phyloP scores from a whole-genome alignment of 2,797 vertebrate species.

The Graptemys geographica region DNA sequence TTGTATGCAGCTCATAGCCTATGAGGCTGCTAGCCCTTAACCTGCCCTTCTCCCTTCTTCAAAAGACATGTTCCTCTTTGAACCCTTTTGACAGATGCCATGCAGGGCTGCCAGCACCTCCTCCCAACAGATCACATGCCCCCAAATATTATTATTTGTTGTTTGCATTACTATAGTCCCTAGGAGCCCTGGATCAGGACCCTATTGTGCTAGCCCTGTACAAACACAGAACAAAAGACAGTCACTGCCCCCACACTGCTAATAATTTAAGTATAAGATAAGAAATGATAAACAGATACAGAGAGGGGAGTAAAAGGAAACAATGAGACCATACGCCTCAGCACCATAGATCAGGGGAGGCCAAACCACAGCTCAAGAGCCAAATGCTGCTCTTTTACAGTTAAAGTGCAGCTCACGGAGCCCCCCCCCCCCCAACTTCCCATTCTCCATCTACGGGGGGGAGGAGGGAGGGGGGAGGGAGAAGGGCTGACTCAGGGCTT shows the following conservation, averaged over 20 bases:
- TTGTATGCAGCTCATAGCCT: too few species aligned
- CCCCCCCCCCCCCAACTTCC: too few species aligned
- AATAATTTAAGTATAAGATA: too few species aligned
- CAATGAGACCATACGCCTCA: not conserved
- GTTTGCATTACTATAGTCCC: not conserved
- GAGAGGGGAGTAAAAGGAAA: not conserved
- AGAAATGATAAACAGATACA: too few species aligned
- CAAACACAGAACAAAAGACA: not conserved
- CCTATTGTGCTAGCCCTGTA: not conserved
- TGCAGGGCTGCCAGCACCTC: not conserved
- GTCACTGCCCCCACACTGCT: not conserved
- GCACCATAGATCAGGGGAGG: not conserved
- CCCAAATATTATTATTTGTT: not conserved
- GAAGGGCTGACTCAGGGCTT: too few species aligned
- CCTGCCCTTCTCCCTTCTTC: not conserved
- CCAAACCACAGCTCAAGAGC: too few species aligned
- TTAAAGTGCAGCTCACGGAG: too few species aligned
- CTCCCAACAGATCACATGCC: not conserved
- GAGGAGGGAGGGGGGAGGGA: fast-evolving
- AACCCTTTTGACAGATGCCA: not conserved
- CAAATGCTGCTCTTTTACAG: too few species aligned
- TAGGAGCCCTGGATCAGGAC: not conserved
- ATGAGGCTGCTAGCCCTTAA: not conserved
- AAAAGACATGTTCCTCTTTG: not conserved
- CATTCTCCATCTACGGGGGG: too few species aligned